Base-by-base conservation (phyloP, 1,140 invertebrate genomes). In the Drosophila ohnishii region DNA sequence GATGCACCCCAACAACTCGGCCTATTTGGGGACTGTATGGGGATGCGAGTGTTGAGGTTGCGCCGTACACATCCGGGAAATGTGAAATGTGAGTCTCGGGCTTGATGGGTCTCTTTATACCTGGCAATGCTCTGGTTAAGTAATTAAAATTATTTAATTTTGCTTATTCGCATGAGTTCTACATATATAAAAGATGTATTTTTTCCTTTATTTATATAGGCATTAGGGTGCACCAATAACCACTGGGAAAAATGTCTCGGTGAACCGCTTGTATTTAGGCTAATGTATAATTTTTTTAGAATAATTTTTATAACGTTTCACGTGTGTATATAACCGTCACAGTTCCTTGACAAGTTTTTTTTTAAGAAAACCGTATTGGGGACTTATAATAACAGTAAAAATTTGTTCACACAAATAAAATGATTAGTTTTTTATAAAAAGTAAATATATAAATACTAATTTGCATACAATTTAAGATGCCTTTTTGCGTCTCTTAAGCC, bases 41-140 rank as follows among this genome's bases (percentile, higher is more conserved):
- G 30, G 47, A 40, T 44, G 34, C 32, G 34, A n/a, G 22, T 28
- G 55, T 44, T 9, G 3, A 37, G 51, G n/a, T 47, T 55, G 16
- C 7, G 50, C 51, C 19, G 19, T 37, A 76, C 22, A 62, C 58
- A 37, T 37, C 61, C 48, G n/a, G n/a, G 34, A 70, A 75, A 75
- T 79, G 25, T 28, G 25, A 28, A 28, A 79, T 70, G 83, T 79
- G 78, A 84, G 82, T 79, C 63, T 67, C 35, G 9, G 32, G 35
- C 64, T 45, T 28, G 25, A 63, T 48, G 8, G 58, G 62, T 40
- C 60, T 34, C 63, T 47, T 48, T 50, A 45, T 40, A 25, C 28
- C 44, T 60, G 39, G 55, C 61, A 64, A 44, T 61, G 55, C 39
- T 35, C 61, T 66, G 62, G 64, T 66, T 66, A 67, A 66, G 45